A percentile compares a stretch with the other conserved stretches of the same genome.
Evolutionary conservation across 1,140 invertebrate genomes (phyloP).

Genomic region (Papilio polytes): DNA sequence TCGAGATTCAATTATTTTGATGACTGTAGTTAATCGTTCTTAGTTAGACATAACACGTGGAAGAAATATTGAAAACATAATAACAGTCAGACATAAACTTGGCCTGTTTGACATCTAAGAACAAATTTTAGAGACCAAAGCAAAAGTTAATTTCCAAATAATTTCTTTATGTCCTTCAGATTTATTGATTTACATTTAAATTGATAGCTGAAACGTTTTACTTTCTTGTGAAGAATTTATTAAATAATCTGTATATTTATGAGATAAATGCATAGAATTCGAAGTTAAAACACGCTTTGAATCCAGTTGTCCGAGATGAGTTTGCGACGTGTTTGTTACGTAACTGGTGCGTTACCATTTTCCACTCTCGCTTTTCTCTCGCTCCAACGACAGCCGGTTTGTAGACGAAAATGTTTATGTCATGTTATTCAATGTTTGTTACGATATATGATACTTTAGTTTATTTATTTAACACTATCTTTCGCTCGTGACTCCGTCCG

Average conservation of each 20-base stretch:
- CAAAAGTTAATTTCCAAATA: not conserved
- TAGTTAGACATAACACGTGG: not conserved
- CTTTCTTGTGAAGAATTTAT: not conserved
- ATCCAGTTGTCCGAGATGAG: conserved; percentile 31
- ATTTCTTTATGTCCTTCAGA: not conserved
- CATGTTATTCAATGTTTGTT: conserved; percentile 1
- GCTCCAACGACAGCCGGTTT: not conserved
- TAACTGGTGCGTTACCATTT: conserved; percentile 29
- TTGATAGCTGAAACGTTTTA: not conserved
- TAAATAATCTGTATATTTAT: conserved; percentile 6
- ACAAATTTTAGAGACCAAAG: not conserved
- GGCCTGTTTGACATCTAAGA: not conserved
- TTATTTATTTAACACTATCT: not conserved
- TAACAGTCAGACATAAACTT: not conserved
- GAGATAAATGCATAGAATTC: not conserved
- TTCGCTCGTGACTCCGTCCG: no score
- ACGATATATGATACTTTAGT: not conserved
- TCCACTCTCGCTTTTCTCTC: conserved; percentile 41
- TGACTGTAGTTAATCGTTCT: not conserved
- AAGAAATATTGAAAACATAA: not conserved
- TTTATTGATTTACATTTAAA: not conserved
- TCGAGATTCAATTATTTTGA: conserved; percentile 19
- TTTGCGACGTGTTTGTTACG: conserved; percentile 3
- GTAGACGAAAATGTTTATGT: conserved; percentile 26
- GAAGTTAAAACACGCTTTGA: not conserved